phyloP scores from a whole-genome alignment of 2,797 vertebrate genomes.

The Denticeps clupeoides region DNA sequence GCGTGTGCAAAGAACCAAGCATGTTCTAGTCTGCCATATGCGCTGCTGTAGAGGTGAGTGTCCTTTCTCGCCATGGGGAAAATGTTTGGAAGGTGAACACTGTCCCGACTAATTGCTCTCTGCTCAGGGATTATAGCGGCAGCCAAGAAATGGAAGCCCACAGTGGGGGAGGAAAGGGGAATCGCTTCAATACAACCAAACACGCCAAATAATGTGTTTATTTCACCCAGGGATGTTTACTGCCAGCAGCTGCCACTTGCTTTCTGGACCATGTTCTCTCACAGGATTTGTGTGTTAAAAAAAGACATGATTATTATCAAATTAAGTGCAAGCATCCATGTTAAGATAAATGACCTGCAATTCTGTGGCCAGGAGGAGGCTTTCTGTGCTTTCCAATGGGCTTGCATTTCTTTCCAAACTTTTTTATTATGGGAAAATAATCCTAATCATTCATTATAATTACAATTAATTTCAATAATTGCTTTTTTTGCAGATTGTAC shows the following conservation, averaged over 20 bases:
- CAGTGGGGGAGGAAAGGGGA: constrained; percentile 1
- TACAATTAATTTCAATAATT: too few relatives aligned
- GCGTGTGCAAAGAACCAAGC: neutral
- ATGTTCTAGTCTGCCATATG: neutral
- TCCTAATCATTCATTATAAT: too few relatives aligned
- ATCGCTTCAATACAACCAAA: constrained; percentile 16
- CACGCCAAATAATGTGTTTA: neutral
- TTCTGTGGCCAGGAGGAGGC: too few relatives aligned
- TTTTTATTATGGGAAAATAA: too few relatives aligned
- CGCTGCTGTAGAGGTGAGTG: constrained; percentile 22
- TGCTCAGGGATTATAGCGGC: constrained; percentile 31
- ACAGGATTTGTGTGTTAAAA: neutral
- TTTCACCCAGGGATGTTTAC: neutral
- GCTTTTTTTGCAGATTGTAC: too few relatives aligned
- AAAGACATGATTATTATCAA: constrained; percentile 18
- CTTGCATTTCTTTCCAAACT: constrained; percentile 16
- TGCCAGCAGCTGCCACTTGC: neutral
- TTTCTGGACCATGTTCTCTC: too few relatives aligned
- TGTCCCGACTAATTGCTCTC: constrained; percentile 38
- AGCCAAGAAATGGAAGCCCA: constrained; percentile 35
- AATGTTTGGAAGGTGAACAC: constrained; percentile 28
- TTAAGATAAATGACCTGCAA: constrained; percentile 22
- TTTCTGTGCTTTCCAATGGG: too few relatives aligned
- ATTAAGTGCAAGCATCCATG: constrained; percentile 24
- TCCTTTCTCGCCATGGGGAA: constrained; percentile 23